Percentiles rank a stretch among this genome's conserved stretches.
Conservation (phyloP, 2,888 invertebrate species). For the Disparrhopalites patrizii region DNA sequence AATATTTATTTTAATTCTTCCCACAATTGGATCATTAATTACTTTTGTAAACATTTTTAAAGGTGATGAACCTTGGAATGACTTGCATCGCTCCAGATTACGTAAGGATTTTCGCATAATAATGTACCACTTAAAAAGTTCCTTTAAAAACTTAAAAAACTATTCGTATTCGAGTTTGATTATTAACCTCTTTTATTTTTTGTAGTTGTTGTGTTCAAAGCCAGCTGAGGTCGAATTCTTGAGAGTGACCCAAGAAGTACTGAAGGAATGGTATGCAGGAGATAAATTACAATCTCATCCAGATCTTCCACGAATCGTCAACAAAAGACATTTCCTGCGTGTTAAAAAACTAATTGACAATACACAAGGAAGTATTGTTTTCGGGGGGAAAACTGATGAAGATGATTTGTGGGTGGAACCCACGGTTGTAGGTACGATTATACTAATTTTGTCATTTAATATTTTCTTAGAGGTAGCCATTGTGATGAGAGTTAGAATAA, state of each 20-base stretch:
- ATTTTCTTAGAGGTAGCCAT: too few species aligned
- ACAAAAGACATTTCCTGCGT: slow-evolving; percentile 71
- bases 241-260: slow-evolving; percentile 61
- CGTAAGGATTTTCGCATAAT: too few species aligned
- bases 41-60: slow-evolving; percentile 14
- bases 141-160: too few species aligned
- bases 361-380: slow-evolving; percentile 61
- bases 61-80: slow-evolving; percentile 62
- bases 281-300: slow-evolving; percentile 69
- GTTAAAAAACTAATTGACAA: slow-evolving; percentile 34
- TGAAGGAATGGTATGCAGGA: slow-evolving; percentile 78
- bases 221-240: slow-evolving; percentile 72
- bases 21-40: neutral
- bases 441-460: too few species aligned
- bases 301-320: slow-evolving; percentile 72
- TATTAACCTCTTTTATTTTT: neutral
- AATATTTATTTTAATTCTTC: neutral
- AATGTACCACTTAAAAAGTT: too few species aligned
- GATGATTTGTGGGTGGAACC: slow-evolving; percentile 77
- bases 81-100: slow-evolving; percentile 98
- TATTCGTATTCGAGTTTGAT: too few species aligned
- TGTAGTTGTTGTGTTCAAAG: slow-evolving; percentile 67
- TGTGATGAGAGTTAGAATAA: too few species aligned
- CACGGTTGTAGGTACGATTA: slow-evolving; percentile 59
- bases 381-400: slow-evolving; percentile 75